These are phyloP conservation scores for Rhingia rostrata DNA, from an alignment of 2,888 invertebrate species.

Conservation along the genomic window DNA sequence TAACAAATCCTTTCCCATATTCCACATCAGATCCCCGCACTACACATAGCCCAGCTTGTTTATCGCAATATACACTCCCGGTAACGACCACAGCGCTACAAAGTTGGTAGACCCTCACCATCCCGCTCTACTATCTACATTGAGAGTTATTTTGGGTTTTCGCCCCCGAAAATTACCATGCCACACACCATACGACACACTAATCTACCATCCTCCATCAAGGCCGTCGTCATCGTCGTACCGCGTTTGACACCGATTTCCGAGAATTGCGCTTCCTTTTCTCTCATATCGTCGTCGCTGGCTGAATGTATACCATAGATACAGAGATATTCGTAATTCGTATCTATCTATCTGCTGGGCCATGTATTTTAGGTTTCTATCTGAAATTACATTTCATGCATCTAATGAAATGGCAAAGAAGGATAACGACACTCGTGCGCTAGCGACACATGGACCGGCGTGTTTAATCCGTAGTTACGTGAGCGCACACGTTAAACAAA, in stretches of 20 bases:
- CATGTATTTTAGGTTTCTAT: slow-evolving; percentile 65
- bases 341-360: slow-evolving; percentile 34
- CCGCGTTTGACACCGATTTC: slow-evolving; percentile 32
- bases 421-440: slow-evolving; percentile 46
- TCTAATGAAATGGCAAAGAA: slow-evolving; percentile 71
- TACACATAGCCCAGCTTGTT: slow-evolving; percentile 31
- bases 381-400: slow-evolving; percentile 72
- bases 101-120: slow-evolving; percentile 6
- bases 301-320: not conserved
- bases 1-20: slow-evolving; percentile 30
- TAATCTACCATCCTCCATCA: slow-evolving; percentile 19
- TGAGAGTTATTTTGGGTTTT: slow-evolving; percentile 58
- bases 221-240: not conserved
- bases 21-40: slow-evolving; percentile 10
- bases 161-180: slow-evolving; percentile 60
- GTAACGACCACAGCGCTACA: slow-evolving; percentile 23
- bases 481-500: slow-evolving; percentile 15
- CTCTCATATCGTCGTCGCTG: not conserved
- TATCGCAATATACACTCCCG: slow-evolving; percentile 55
- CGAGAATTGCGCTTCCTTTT: not conserved
- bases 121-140: slow-evolving; percentile 17
- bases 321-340: not conserved
- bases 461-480: slow-evolving; percentile 34
- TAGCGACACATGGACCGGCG: slow-evolving; percentile 25
- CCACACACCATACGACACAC: not conserved